Conservation (phyloP, 2,888 invertebrate genomes). For the Conomelus anceps region DNA sequence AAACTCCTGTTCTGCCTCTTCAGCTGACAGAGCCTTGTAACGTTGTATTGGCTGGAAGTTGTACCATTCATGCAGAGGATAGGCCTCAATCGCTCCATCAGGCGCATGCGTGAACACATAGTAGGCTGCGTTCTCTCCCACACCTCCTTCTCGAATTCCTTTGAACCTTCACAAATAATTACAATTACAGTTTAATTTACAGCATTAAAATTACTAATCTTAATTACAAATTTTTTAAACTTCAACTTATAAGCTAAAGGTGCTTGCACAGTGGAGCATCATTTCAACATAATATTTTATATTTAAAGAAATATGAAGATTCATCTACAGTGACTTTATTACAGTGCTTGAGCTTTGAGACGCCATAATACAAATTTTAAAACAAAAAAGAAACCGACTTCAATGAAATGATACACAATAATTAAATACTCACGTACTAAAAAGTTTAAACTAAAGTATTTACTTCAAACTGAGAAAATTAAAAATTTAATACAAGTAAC, state of each 20-base stretch:
- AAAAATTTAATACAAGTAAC: too few species aligned
- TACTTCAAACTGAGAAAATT: too few species aligned
- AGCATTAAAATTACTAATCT: neutral
- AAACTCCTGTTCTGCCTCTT: constrained; percentile 97
- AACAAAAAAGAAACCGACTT: too few species aligned
- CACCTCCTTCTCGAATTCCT: constrained; percentile 91
- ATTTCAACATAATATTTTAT: too few species aligned
- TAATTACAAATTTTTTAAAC: constrained; percentile 27
- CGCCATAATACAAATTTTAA: too few species aligned
- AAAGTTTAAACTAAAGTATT: too few species aligned
- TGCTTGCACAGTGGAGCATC: neutral
- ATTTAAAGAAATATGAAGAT: too few species aligned
- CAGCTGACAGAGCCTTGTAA: constrained; percentile 91
- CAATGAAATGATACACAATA: too few species aligned
- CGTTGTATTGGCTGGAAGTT: constrained; percentile 83
- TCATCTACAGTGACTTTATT: too few species aligned
- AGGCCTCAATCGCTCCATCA: constrained; percentile 93
- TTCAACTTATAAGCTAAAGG: neutral
- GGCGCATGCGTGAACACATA: constrained; percentile 96
- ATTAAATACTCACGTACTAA: too few species aligned
- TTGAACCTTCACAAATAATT: constrained; percentile 54
- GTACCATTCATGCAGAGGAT: constrained; percentile 94
- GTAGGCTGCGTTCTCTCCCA: constrained; percentile 93
- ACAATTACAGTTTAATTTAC: neutral
- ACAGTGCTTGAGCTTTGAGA: too few species aligned